Percentiles rank a stretch among this genome's conserved stretches.
Evolutionary conservation across 2,888 invertebrate species (phyloP).

Genomic region (Autographa pulchrina): DNA sequence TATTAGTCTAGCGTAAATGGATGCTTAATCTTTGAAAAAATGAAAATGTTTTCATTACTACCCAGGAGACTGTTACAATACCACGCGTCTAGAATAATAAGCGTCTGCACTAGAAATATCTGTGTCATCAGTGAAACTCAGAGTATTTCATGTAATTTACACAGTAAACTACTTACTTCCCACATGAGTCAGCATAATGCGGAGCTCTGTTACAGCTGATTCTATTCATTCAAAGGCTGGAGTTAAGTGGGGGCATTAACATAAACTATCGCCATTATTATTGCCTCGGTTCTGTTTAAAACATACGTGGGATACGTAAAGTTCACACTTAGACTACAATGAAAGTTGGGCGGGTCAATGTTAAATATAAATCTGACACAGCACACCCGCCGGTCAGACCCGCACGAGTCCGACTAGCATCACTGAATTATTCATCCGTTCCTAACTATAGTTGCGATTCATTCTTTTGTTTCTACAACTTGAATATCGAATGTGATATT

Average conservation of each 20-base stretch:
- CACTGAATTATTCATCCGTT: constrained; percentile 76
- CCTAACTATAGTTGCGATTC: constrained; percentile 72
- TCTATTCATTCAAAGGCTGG: constrained; percentile 48
- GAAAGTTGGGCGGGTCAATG: constrained; percentile 64
- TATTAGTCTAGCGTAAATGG: too few relatives aligned
- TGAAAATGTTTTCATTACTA: not conserved
- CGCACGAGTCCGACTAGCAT: constrained; percentile 55
- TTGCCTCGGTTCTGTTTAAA: constrained; percentile 32
- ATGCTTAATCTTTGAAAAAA: too few relatives aligned
- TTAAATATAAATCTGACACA: constrained; percentile 72
- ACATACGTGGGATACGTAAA: constrained; percentile 17
- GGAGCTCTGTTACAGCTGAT: constrained; percentile 35
- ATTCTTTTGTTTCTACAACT: constrained; percentile 72
- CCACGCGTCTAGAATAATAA: not conserved
- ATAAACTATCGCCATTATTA: constrained; percentile 49
- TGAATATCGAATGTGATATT: constrained; percentile 41
- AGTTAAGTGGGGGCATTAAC: constrained; percentile 52
- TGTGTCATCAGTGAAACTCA: constrained; percentile 5
- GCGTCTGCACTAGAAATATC: not conserved
- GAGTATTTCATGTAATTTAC: constrained; percentile 34
- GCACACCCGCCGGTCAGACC: constrained; percentile 64
- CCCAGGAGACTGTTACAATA: not conserved
- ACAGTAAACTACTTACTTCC: constrained; percentile 25
- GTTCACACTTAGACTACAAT: constrained; percentile 34
- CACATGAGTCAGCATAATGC: constrained; percentile 35